Evolutionary conservation across 2,888 invertebrate genomes (phyloP), one percentile per base, ranked within the genome.

Genomic region (Meliscaeva auricollis): DNA sequence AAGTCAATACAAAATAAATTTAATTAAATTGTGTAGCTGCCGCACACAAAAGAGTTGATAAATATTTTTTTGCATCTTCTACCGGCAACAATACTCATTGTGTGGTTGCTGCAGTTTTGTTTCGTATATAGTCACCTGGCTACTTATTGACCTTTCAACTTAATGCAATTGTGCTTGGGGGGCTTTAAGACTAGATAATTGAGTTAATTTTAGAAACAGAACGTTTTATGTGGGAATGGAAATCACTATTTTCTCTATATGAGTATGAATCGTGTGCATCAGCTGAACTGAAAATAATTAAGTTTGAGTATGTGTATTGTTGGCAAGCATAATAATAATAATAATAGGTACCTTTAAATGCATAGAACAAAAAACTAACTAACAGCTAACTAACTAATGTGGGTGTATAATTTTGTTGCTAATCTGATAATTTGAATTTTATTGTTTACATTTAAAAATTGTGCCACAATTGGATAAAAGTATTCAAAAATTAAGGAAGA

Each of bases 121-220:
- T 5, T n/a, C n/a, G 3, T 11, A 20, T 11, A 50, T 50, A 17
- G 11, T 3, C 48, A 22, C 50, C 11, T 52, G 8, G 3, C 8
- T 38, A 17, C 38, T 44, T 15, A 62, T 22, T 62, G 62, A 62
- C 62, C 62, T 62, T 62, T 62, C 5, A 44, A 62, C 26, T 26
- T 44, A 44, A 62, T 62, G 26, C 26, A 62, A 62, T 44, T 26
- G 41, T 48, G 46, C 17, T 48, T 48, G 46, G 22, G 15, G 64
- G 15, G 64, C 20, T 9, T 46, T 64, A 30, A 26, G 64, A 64
- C 32, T 64, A 32, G 30, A 48, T 64, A 64, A 64, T 64, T 48
- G 32, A 64, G 48, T 64, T 64, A 64, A 64, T 30, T 64, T 48
- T 64, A 64, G 32, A 48, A 48, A n/a, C 60, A 60, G 20, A 41